phyloP scores from a whole-genome alignment of 2,797 vertebrate species.

The Tauraco hartlaubi region DNA sequence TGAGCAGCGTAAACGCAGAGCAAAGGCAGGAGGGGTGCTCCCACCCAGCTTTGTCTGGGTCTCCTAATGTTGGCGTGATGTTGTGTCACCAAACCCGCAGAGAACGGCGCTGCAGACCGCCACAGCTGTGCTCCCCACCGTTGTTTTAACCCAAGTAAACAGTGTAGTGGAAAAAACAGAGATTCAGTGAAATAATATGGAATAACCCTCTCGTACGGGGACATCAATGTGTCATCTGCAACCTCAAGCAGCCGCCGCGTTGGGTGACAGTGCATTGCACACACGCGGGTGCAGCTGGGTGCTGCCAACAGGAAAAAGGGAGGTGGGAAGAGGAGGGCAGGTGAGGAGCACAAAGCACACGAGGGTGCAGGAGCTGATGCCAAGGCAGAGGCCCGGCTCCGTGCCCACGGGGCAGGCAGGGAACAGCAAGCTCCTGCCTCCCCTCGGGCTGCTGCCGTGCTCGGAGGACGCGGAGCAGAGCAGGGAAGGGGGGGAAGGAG shows the following conservation, averaged over 20 bases:
- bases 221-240: background rate
- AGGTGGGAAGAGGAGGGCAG: background rate
- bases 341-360: background rate
- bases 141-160: background rate
- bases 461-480: background rate
- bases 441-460: background rate
- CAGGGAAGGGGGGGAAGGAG: background rate
- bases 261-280: background rate
- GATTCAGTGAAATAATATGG: background rate
- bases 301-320: background rate
- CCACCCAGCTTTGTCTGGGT: background rate
- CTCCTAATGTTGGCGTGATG: background rate
- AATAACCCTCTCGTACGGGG: background rate
- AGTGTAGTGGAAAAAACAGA: background rate
- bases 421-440: background rate
- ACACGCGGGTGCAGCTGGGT: background rate
- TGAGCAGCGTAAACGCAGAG: background rate
- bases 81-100: background rate
- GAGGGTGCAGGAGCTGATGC: background rate
- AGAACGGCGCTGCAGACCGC: background rate
- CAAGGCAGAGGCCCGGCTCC: background rate
- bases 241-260: rapidly evolving
- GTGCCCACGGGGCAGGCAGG: rapidly evolving
- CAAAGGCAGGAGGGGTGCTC: background rate
- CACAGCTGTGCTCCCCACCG: rapidly evolving